phyloP scores from a whole-genome alignment of 2,797 vertebrate genomes.

The Myripristis murdjan region DNA sequence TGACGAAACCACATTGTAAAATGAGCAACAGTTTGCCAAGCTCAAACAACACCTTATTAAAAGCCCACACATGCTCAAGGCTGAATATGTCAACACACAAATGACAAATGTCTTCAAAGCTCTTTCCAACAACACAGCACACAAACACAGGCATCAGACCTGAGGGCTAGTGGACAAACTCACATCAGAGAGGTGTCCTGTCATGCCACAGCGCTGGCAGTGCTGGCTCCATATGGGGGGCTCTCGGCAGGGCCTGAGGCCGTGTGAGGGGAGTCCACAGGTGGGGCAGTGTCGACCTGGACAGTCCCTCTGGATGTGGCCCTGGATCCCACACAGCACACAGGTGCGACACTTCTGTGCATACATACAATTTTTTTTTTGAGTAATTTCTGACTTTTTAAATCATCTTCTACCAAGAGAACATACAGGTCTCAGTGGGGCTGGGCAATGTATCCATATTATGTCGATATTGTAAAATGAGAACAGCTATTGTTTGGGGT shows the following conservation, averaged over 20 bases:
- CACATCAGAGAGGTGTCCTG: slow-evolving; percentile 78
- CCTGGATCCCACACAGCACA: slow-evolving; percentile 76
- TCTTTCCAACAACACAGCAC: slow-evolving; percentile 1
- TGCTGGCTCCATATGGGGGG: slow-evolving; percentile 76
- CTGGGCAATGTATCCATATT: no score
- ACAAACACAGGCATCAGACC: slow-evolving; percentile 12
- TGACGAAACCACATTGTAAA: neutral
- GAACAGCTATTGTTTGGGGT: no score
- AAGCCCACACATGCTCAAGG: neutral
- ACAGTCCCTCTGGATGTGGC: slow-evolving; percentile 74
- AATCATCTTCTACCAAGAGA: no score
- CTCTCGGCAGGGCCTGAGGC: slow-evolving; percentile 58
- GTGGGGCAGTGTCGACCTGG: slow-evolving; percentile 59
- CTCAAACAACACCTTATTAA: slow-evolving; percentile 39
- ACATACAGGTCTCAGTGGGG: no score
- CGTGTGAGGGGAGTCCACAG: slow-evolving; percentile 73
- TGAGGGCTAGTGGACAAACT: slow-evolving; percentile 32
- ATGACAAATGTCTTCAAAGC: slow-evolving; percentile 28
- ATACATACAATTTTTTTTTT: neutral
- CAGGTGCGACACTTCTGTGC: slow-evolving; percentile 69
- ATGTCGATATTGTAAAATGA: no score
- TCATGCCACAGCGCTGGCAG: slow-evolving; percentile 76
- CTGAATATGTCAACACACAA: slow-evolving; percentile 36
- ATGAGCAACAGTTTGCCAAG: slow-evolving; percentile 19
- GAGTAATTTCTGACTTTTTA: no score